Base-by-base conservation (phyloP, 2,797 vertebrate genomes). In the Poliocrania exsul region DNA sequence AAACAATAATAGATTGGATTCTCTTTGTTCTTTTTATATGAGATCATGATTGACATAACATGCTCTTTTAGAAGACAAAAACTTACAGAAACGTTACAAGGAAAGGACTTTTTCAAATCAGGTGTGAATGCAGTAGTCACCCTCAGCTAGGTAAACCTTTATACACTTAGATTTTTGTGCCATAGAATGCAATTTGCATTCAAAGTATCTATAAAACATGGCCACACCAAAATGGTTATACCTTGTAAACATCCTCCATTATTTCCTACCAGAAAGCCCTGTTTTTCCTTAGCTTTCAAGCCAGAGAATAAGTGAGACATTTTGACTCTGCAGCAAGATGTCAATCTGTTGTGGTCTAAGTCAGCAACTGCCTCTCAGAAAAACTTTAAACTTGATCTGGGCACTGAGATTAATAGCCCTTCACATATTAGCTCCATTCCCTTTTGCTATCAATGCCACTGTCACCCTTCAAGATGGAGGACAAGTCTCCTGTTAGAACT, bases 361-460 rank as follows among this genome's bases (percentile, higher is more conserved):
- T 16, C n/a, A 69, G 38, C 53, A 67, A 37, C 18, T 71, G 7
- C 13, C 7, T 77, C 47, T 81, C 62, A 81, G 69, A 53, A 83
- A 53, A 40, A 57, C 38, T 15, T 83, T n/a, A 46, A 47, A 16
- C 26, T 54, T 10, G 18, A 44, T 73, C 38, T 31, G 24, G 16
- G 60, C 24, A 50, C 12, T 42, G 53, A 51, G 20, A 50, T 46
- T 31, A 37, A 20, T 11, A 53, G 13, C 5, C 29, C 10, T 46
- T 75, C 50, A 40, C 1, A 5, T 47, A 38, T 33, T 21, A 40
- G 11, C 7, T 71, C 8, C 25, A 69, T 10, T 5, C 4, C 9
- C 19, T 60, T 23, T 38, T 67, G 26, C 9, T 67, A 3, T 31
- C 0, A 0, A 28, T 29, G 29, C 6, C 37, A 8, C 35, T 1